Base-by-base conservation (phyloP, 2,888 invertebrate genomes). In the Orchesellides sinensis region DNA sequence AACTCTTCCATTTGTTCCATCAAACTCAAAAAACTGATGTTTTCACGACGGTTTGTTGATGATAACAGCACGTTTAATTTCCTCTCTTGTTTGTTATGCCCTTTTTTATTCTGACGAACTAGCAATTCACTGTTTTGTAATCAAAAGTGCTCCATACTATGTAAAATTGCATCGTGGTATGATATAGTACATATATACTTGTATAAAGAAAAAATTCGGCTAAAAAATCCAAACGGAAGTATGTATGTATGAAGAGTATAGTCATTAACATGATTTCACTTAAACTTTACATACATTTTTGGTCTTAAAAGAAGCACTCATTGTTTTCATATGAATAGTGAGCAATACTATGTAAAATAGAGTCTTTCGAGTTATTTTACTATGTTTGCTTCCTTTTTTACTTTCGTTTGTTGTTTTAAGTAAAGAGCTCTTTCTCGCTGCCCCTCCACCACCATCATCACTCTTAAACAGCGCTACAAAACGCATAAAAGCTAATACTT, bases 401-500 rank as follows among this genome's bases (percentile, higher is more conserved):
- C n/a, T n/a, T n/a, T 14, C 40, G 40, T 56, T 70, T 70, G 69
- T 69, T 69, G 25, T 69, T 70, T 40, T 17, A 49, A 19, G 29
- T 56, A 14, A 70, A 54, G 70, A 56, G 70, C 35, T 54, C 29
- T 23, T 56, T 17, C 10, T 32, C 32, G 25, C 19, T 32, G n/a
- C 8, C 23, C 12, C 27, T 61, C 17, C 61, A 61, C 61, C 61
- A 29, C 32, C 19, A 5, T 8, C 12, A 12, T 8, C 6, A 35
- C 35, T 5, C 35, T 35, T 35, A 35, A 49, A 19, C 49, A 19
- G n/a, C n/a, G n/a, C n/a, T n/a, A 49, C 8, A 49, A 49, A n/a
- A 49, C 40, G 10, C 32, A 40, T 40, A 40, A 40, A 40, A 40
- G n/a, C n/a, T n/a, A n/a, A n/a, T 14, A 40, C 14, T 40, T 40